Conservation (phyloP, 1,140 invertebrate species). For the Aphaenogaster floridana region DNA sequence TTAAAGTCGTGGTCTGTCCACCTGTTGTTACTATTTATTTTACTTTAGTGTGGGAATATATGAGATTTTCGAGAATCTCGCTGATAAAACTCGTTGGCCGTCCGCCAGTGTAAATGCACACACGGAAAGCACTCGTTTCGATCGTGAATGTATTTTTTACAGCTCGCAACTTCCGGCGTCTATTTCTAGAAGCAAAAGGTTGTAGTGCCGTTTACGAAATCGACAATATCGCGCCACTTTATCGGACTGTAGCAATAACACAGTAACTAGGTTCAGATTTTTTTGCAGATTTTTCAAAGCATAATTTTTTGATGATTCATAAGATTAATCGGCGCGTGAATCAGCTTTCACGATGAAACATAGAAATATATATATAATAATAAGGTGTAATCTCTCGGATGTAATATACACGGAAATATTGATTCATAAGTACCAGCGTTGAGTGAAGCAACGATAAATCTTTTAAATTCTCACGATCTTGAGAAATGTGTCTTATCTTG, state of each 20-base stretch:
- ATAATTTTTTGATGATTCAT: neutral
- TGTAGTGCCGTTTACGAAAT: conserved; percentile 18
- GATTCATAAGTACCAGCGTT: neutral
- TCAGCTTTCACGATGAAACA: neutral
- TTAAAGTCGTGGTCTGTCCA: neutral
- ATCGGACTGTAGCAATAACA: neutral
- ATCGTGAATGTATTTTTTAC: conserved; percentile 29
- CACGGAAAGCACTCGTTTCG: neutral
- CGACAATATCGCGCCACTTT: conserved; percentile 6
- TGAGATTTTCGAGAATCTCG: conserved; percentile 16
- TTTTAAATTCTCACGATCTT: too few species aligned
- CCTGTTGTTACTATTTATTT: neutral
- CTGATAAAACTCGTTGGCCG: conserved; percentile 5
- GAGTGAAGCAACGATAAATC: neutral
- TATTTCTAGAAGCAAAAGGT: conserved; percentile 27
- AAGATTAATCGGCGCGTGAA: neutral
- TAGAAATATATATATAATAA: neutral
- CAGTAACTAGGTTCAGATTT: neutral
- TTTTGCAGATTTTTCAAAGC: conserved; percentile 4
- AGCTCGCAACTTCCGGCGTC: conserved; percentile 37
- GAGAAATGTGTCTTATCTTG: neutral
- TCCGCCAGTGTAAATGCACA: neutral
- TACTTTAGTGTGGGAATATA: neutral
- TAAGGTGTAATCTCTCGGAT: neutral
- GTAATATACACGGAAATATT: neutral